Conservation (phyloP, 2,888 invertebrate genomes). For the Oscheius sp. region DNA sequence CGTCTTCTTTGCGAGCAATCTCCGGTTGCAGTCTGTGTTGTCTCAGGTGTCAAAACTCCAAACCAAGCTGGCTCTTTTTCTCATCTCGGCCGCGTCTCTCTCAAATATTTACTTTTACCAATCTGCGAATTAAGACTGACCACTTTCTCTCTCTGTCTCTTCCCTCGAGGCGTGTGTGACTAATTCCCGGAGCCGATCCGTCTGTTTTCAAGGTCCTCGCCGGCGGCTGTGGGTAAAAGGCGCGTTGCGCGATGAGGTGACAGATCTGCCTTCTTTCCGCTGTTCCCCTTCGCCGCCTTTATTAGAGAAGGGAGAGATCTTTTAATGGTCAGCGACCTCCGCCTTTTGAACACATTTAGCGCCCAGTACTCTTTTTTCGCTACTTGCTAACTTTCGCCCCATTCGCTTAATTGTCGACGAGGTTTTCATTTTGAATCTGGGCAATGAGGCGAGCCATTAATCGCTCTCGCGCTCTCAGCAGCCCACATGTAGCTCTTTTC, state of each 20-base stretch:
- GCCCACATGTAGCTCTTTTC: neutral
- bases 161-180: neutral
- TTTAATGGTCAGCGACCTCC: constrained; percentile 16
- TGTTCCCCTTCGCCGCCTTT: constrained; percentile 19
- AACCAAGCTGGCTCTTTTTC: constrained; percentile 5
- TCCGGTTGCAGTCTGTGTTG: neutral
- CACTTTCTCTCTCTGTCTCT: neutral
- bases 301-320: constrained; percentile 15
- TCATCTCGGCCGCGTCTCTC: neutral
- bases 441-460: constrained; percentile 18
- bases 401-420: constrained; percentile 7
- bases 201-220: constrained; percentile 1
- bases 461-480: neutral
- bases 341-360: constrained; percentile 1
- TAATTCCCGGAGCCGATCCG: neutral
- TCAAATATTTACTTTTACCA: constrained; percentile 17
- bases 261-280: constrained; percentile 10
- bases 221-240: constrained; percentile 7
- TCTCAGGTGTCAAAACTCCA: constrained; percentile 20
- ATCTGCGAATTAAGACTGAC: constrained; percentile 3
- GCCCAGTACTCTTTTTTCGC: neutral
- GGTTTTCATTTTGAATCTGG: constrained; percentile 8
- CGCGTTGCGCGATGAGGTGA: constrained; percentile 17
- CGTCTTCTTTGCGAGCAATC: neutral
- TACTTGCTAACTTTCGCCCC: constrained; percentile 20